These are phyloP conservation scores for Columbina picui DNA, from an alignment of 2,113 vertebrate species.

Conservation along the genomic window DNA sequence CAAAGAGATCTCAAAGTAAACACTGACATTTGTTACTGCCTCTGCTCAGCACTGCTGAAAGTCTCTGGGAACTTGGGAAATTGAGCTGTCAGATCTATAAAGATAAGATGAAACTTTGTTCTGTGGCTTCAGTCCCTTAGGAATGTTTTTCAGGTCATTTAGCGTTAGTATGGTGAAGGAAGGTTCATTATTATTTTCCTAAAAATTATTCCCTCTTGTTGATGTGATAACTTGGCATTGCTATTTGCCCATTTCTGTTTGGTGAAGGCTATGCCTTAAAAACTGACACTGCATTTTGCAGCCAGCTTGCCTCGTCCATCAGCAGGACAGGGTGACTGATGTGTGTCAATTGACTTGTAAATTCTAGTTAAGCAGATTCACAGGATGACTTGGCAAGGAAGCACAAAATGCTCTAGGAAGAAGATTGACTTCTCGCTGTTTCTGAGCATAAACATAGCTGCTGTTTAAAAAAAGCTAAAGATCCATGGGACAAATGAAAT, in stretches of 20 bases:
- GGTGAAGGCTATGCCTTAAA: neutral
- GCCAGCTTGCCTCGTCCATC: neutral
- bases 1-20: slow-evolving; percentile 51
- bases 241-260: neutral
- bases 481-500: neutral
- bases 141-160: slow-evolving; percentile 53
- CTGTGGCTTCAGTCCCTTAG: slow-evolving; percentile 7
- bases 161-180: neutral
- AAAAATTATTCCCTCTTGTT: slow-evolving; percentile 16
- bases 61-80: slow-evolving; percentile 52
- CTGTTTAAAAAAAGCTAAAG: neutral
- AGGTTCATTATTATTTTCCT: slow-evolving; percentile 21
- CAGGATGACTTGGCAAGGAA: neutral
- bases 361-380: neutral
- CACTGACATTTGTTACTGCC: slow-evolving; percentile 56
- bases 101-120: slow-evolving; percentile 69
- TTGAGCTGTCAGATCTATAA: slow-evolving; percentile 61
- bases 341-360: slow-evolving; percentile 12
- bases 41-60: slow-evolving; percentile 26
- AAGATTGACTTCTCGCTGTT: neutral
- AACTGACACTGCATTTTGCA: neutral
- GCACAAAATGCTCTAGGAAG: neutral
- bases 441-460: neutral
- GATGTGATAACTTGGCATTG: slow-evolving; percentile 2
- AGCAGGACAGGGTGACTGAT: neutral